These are phyloP conservation scores for Poeciliopsis turneri DNA, from an alignment of 2,797 vertebrate genomes.

Conservation along the genomic window DNA sequence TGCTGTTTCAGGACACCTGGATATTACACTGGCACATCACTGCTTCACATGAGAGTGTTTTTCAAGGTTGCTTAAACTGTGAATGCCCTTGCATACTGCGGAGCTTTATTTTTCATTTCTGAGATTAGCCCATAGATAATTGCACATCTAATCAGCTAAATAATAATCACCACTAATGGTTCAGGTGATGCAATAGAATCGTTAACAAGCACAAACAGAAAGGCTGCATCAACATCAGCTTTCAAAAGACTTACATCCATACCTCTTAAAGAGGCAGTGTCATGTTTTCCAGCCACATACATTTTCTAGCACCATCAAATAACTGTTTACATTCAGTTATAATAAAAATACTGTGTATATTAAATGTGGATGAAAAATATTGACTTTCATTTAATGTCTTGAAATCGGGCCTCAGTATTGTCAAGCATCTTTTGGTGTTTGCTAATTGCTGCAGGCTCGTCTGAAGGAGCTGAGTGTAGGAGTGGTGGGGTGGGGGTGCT, in stretches of 20 bases:
- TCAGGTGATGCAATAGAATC: neutral
- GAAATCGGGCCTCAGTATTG: too few relatives aligned
- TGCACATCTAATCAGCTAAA: neutral
- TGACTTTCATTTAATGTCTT: too few relatives aligned
- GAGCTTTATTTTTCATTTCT: slow-evolving; percentile 5
- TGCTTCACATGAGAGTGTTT: slow-evolving; percentile 32
- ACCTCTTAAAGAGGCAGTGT: too few relatives aligned
- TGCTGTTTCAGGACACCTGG: slow-evolving; percentile 67
- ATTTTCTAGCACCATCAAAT: too few relatives aligned
- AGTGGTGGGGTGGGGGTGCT: too few relatives aligned
- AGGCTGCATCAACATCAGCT: neutral
- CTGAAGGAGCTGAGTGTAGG: too few relatives aligned
- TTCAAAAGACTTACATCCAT: neutral
- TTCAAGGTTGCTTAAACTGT: slow-evolving; percentile 22
- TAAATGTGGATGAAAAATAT: too few relatives aligned
- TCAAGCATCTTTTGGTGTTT: too few relatives aligned
- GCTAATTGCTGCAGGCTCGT: too few relatives aligned
- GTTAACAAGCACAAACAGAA: neutral
- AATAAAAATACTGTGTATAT: too few relatives aligned
- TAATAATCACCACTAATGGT: neutral
- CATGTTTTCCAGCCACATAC: too few relatives aligned
- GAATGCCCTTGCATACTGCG: slow-evolving; percentile 5
- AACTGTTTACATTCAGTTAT: too few relatives aligned
- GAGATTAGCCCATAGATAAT: neutral
- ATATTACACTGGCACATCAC: slow-evolving; percentile 37